These are phyloP conservation scores for Polypterus senegalus DNA, from an alignment of 2,113 vertebrate species.

Conservation along the genomic window DNA sequence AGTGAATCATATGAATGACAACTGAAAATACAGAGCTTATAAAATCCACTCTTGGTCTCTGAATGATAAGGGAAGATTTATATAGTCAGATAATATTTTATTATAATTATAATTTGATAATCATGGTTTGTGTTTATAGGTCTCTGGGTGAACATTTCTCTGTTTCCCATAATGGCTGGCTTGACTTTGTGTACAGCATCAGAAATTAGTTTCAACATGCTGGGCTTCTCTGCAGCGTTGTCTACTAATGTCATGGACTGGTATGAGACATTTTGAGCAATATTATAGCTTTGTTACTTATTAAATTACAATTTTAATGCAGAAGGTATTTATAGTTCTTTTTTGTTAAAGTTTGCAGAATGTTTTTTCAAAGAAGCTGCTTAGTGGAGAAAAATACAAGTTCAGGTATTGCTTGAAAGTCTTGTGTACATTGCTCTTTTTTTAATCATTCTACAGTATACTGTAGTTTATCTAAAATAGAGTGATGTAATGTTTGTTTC, in stretches of 20 bases:
- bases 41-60: no score
- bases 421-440: no score
- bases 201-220: conserved; percentile 81
- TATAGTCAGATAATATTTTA: no score
- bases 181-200: conserved; percentile 83
- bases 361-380: conserved; percentile 90
- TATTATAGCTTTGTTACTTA: background rate
- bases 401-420: conserved; percentile 59
- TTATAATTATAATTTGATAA: no score
- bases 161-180: conserved; percentile 82
- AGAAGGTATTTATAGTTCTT: background rate
- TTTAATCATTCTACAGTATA: background rate
- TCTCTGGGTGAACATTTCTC: conserved; percentile 79
- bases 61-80: no score
- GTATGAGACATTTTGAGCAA: conserved; percentile 36
- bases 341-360: conserved; percentile 74
- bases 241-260: conserved; percentile 98
- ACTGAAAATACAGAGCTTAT: no score
- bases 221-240: conserved; percentile 84
- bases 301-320: background rate
- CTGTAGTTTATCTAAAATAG: background rate
- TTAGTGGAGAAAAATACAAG: conserved; percentile 88
- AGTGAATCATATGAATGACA: no score
- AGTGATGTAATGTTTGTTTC: background rate
- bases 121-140: conserved; percentile 40